Conservation (phyloP, 2,797 vertebrate genomes). For the Tamandua tetradactyla region DNA sequence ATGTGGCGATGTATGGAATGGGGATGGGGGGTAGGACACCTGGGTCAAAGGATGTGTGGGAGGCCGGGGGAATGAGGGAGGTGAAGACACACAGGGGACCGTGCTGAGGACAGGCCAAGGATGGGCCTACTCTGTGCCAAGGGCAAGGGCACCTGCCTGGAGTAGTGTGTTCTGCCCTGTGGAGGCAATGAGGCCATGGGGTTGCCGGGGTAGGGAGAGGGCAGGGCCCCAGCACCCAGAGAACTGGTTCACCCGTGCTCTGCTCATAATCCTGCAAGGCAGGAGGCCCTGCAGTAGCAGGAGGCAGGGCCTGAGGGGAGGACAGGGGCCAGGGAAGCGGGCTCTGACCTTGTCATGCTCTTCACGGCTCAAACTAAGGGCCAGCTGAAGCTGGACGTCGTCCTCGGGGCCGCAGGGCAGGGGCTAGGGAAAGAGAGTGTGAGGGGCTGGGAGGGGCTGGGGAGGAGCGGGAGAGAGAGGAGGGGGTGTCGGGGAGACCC, state of each 20-base stretch:
- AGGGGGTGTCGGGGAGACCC: conserved; percentile 18
- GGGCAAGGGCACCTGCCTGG: not conserved
- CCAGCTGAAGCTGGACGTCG: conserved; percentile 92
- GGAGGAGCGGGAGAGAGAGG: conserved; percentile 8
- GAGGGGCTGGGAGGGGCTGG: conserved; percentile 23
- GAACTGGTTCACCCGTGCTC: no score
- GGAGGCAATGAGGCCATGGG: no score
- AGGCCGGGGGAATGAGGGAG: not conserved
- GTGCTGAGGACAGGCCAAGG: not conserved
- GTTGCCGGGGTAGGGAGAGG: no score
- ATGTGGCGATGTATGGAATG: conserved; percentile 29
- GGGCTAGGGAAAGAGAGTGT: conserved; percentile 82
- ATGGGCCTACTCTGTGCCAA: no score
- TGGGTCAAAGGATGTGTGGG: not conserved
- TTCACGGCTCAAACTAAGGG: conserved; percentile 95
- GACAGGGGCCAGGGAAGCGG: not conserved
- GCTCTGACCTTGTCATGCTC: conserved; percentile 93
- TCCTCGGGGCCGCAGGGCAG: conserved; percentile 87
- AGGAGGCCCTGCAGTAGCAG: not conserved
- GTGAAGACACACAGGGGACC: not conserved
- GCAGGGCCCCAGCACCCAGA: no score
- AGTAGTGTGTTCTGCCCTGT: not conserved
- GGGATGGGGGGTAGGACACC: not conserved
- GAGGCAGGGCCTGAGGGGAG: not conserved
- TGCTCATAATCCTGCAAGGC: not conserved